Percentiles rank a stretch among this genome's conserved stretches.
phyloP scores from a whole-genome alignment of 2,113 vertebrate genomes.

The Montifringilla adamsi region DNA sequence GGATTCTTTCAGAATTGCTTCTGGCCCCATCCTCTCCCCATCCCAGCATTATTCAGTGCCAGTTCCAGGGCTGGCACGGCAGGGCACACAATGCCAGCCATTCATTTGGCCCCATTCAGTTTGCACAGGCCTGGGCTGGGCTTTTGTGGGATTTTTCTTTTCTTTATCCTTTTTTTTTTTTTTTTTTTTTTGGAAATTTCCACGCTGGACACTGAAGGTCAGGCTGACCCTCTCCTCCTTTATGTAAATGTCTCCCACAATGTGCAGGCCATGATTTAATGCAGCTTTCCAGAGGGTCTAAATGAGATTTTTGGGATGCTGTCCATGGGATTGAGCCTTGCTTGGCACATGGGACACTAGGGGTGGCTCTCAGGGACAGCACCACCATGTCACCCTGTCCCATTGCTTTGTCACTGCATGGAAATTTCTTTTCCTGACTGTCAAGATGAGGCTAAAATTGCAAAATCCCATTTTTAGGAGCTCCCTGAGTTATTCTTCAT shows the following conservation, averaged over 20 bases:
- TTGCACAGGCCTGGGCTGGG: background rate
- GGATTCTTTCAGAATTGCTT: background rate
- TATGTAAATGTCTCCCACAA: background rate
- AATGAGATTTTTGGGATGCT: background rate
- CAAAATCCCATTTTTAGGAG: background rate
- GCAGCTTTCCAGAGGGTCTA: background rate
- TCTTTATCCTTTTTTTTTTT: background rate
- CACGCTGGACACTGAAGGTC: slow-evolving; percentile 15
- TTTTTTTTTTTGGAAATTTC: background rate
- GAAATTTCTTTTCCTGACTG: background rate
- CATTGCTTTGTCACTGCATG: background rate
- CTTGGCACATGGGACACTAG: background rate
- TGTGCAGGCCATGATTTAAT: background rate
- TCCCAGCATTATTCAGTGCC: background rate
- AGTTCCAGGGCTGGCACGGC: background rate
- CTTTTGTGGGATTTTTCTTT: background rate
- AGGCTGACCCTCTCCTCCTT: background rate
- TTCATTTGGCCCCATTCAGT: slow-evolving; percentile 49
- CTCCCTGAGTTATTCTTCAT: background rate
- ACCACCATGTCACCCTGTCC: background rate
- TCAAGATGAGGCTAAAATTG: background rate
- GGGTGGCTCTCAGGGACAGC: background rate
- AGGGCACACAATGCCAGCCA: slow-evolving; percentile 39
- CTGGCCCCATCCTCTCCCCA: background rate
- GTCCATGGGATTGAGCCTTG: background rate